Conservation (phyloP, 2,113 vertebrate species). For the Pollachius pollachius region DNA sequence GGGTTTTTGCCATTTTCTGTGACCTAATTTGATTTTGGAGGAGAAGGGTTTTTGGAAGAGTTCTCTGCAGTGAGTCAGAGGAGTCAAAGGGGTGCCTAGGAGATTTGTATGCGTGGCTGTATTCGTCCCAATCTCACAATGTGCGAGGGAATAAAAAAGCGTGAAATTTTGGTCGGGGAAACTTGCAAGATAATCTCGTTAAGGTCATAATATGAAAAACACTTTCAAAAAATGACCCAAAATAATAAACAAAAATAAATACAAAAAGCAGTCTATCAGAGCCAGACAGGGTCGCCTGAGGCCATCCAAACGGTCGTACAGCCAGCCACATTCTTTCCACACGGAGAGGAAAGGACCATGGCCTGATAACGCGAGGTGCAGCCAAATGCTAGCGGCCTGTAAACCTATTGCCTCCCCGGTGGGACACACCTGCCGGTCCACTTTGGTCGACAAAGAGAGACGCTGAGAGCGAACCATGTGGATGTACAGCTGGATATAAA, state of each 20-base stretch:
- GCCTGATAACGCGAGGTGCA: slow-evolving; percentile 39
- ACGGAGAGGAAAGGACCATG: slow-evolving; percentile 37
- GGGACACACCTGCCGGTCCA: slow-evolving; percentile 38
- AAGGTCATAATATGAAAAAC: not conserved
- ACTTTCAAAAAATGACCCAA: too few species aligned
- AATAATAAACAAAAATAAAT: not conserved
- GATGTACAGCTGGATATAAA: slow-evolving; percentile 33
- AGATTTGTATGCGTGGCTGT: not conserved
- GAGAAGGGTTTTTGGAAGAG: not conserved
- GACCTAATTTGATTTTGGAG: not conserved
- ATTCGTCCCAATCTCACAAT: not conserved
- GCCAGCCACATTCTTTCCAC: slow-evolving; percentile 52
- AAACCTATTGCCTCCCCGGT: slow-evolving; percentile 49
- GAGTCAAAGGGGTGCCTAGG: too few species aligned
- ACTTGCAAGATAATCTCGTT: not conserved
- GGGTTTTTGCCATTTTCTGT: not conserved
- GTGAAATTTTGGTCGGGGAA: too few species aligned
- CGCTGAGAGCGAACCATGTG: not conserved
- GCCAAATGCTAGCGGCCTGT: slow-evolving; percentile 34
- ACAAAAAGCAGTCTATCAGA: not conserved
- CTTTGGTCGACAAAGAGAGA: slow-evolving; percentile 1
- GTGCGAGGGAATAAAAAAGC: not conserved
- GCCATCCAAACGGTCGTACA: slow-evolving; percentile 51
- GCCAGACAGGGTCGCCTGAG: slow-evolving; percentile 44
- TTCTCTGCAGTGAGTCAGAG: not conserved